Conservation (phyloP, 2,888 invertebrate genomes). For the Coenonympha glycerion region DNA sequence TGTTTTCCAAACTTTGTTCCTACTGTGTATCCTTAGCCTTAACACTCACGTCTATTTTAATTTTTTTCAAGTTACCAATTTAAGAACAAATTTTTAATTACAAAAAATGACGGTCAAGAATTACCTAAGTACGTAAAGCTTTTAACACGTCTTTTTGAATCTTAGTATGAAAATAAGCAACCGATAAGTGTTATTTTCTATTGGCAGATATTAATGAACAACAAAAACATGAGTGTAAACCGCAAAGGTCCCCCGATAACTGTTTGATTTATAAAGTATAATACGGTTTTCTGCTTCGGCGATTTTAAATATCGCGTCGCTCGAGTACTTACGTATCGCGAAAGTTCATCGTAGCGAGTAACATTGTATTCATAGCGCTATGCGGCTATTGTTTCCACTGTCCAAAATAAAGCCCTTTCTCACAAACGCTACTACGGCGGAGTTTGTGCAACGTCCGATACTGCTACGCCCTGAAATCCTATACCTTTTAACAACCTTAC, state of each 20-base stretch:
- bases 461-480: too few species aligned
- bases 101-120: too few species aligned
- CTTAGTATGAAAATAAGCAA: neutral
- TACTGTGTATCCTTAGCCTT: too few species aligned
- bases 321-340: slow-evolving; percentile 27
- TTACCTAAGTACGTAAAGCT: too few species aligned
- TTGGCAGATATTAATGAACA: neutral
- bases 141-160: neutral
- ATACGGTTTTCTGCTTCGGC: slow-evolving; percentile 52
- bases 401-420: slow-evolving; percentile 20
- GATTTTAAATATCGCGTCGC: slow-evolving; percentile 29
- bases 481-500: too few species aligned
- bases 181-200: neutral
- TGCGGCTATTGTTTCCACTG: slow-evolving; percentile 25
- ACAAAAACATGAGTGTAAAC: neutral
- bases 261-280: slow-evolving; percentile 48
- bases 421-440: slow-evolving; percentile 1
- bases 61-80: too few species aligned
- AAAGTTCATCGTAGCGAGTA: slow-evolving; percentile 28
- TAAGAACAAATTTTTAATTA: too few species aligned
- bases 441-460: neutral
- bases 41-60: too few species aligned
- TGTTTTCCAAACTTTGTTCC: too few species aligned
- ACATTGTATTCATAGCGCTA: slow-evolving; percentile 21
- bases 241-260: slow-evolving; percentile 29